phyloP scores from a whole-genome alignment of 2,888 invertebrate genomes.

The Acronicta leporina region DNA sequence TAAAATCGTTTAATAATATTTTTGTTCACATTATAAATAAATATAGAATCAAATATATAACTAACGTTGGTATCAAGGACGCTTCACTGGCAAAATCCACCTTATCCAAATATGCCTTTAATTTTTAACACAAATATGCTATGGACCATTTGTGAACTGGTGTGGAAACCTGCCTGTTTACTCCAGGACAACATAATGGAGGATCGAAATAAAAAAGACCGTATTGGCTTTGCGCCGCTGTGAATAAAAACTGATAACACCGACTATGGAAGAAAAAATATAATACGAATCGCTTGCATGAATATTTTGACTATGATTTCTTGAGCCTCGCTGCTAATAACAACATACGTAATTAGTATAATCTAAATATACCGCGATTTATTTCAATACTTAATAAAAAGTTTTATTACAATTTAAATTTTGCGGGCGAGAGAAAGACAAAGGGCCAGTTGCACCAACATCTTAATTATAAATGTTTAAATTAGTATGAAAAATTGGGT shows the following conservation, averaged over 20 bases:
- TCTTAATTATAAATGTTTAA: no score
- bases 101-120: constrained; percentile 25
- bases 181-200: constrained; percentile 28
- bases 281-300: constrained; percentile 32
- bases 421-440: no score
- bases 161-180: constrained; percentile 48
- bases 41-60: constrained; percentile 13
- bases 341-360: no score
- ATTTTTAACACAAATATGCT: constrained; percentile 48
- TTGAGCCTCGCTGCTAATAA: no score
- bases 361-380: no score
- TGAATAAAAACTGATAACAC: constrained; percentile 41
- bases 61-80: constrained; percentile 13
- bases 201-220: constrained; percentile 27
- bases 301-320: background rate
- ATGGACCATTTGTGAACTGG: constrained; percentile 32
- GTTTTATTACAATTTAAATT: no score
- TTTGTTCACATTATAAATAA: constrained; percentile 10
- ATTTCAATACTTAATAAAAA: no score
- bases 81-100: constrained; percentile 21
- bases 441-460: no score
- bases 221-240: constrained; percentile 31
- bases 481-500: no score
- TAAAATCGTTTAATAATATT: constrained; percentile 6
- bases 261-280: constrained; percentile 17